A percentile compares a stretch with the other conserved stretches of the same genome.
These are phyloP conservation scores for Styela plicata DNA, from an alignment of 23 tunicate species.

Conservation along the genomic window DNA sequence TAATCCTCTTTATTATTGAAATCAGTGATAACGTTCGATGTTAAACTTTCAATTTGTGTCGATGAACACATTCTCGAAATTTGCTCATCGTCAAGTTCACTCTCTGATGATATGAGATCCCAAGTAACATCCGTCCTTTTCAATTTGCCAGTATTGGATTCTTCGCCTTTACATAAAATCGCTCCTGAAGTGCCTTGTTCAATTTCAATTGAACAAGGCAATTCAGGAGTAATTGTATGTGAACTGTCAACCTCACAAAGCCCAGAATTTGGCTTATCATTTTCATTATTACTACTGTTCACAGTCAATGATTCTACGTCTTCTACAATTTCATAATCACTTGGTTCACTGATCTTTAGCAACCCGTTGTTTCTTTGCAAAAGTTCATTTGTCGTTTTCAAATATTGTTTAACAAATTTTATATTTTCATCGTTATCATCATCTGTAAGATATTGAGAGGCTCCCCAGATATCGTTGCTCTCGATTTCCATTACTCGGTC, in stretches of 20 bases:
- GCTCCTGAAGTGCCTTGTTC: neutral
- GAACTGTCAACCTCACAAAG: neutral
- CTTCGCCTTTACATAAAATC: neutral
- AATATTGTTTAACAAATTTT: constrained; percentile 35
- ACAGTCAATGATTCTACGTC: constrained; percentile 15
- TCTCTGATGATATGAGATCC: too few species aligned
- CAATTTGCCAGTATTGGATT: neutral
- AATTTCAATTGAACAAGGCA: neutral
- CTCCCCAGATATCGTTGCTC: constrained; percentile 52
- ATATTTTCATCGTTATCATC: constrained; percentile 5
- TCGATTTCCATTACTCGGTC: too few species aligned
- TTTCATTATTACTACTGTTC: neutral
- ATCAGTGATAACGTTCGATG: too few species aligned
- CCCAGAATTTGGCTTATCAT: too few species aligned
- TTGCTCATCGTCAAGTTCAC: too few species aligned
- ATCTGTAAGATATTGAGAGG: constrained; percentile 26
- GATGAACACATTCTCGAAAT: too few species aligned
- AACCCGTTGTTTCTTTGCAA: constrained; percentile 7
- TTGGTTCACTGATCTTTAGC: neutral
- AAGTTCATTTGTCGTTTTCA: constrained; percentile 33
- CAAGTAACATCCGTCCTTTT: too few species aligned
- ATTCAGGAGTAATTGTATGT: neutral
- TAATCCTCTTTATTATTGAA: too few species aligned
- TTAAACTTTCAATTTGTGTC: too few species aligned
- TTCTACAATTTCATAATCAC: constrained; percentile 38